These are phyloP conservation scores for Neogale vison DNA, from an alignment of 2,113 vertebrate genomes.

Conservation along the genomic window DNA sequence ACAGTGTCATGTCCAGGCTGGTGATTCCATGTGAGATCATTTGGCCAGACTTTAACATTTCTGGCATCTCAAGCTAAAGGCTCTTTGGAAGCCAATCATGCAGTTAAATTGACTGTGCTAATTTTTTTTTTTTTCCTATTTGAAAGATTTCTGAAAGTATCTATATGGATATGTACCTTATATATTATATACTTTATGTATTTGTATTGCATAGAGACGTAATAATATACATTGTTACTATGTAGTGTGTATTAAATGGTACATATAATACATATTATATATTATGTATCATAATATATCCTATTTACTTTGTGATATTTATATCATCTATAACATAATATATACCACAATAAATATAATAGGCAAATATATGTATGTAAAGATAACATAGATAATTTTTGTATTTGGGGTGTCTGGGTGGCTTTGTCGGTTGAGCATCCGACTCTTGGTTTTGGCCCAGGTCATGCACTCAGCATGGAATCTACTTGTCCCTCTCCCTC, in stretches of 20 bases:
- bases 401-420: not conserved
- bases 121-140: not conserved
- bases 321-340: not conserved
- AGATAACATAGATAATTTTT: not conserved
- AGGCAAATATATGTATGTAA: not conserved
- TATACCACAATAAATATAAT: not conserved
- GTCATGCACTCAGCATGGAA: not conserved
- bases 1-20: fast-evolving
- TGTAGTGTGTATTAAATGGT: not conserved
- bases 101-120: not conserved
- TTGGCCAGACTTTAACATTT: fast-evolving
- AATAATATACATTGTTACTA: not conserved
- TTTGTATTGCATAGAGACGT: not conserved
- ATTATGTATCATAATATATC: not conserved
- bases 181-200: not conserved
- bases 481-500: not conserved
- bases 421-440: fast-evolving
- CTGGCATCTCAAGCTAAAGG: not conserved
- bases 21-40: not conserved
- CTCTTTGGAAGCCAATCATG: not conserved
- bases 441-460: not conserved
- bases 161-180: not conserved
- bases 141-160: not conserved
- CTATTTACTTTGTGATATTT: not conserved
- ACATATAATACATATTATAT: not conserved